These are phyloP conservation scores for Papilio demoleus DNA, from an alignment of 2,888 invertebrate species.

Conservation along the genomic window DNA sequence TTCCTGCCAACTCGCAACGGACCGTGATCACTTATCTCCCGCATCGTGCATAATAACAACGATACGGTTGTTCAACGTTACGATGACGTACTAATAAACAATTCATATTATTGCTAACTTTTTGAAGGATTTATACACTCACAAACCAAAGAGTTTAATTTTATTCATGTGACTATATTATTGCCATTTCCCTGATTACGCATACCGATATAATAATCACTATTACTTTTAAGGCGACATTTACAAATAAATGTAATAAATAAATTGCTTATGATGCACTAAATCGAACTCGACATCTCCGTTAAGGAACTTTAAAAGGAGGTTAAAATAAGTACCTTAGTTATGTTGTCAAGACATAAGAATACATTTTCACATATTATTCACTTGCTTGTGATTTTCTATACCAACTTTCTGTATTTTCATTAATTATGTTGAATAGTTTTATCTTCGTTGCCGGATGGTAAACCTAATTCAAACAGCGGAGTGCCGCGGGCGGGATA, in stretches of 20 bases:
- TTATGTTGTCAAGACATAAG: no score
- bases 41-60: constrained; percentile 77
- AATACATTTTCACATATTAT: neutral
- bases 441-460: neutral
- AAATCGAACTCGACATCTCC: neutral
- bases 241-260: neutral
- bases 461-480: constrained; percentile 16
- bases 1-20: constrained; percentile 77
- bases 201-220: no score
- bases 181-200: no score
- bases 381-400: neutral
- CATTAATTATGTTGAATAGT: neutral
- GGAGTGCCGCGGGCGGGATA: constrained; percentile 6
- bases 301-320: no score
- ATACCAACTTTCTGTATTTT: neutral
- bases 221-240: neutral
- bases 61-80: constrained; percentile 71
- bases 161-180: neutral
- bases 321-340: no score
- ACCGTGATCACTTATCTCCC: constrained; percentile 76
- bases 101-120: constrained; percentile 73
- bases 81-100: constrained; percentile 71
- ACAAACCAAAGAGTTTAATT: neutral
- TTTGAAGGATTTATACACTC: constrained; percentile 61
- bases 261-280: neutral